Conservation (phyloP, 2,797 vertebrate genomes). For the Acrossocheilus fasciatus region DNA sequence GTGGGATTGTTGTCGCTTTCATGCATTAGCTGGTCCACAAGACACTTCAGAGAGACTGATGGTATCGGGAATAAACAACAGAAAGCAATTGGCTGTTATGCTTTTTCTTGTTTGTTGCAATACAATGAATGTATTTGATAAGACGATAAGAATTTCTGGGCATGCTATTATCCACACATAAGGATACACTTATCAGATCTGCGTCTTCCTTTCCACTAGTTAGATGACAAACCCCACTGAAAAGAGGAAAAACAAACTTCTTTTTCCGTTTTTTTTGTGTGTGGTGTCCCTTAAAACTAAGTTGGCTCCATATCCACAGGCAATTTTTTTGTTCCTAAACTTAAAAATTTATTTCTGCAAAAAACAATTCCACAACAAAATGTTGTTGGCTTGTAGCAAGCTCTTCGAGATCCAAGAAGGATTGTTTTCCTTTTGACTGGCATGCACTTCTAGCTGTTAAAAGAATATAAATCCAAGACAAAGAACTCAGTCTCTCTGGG, state of each 20-base stretch:
- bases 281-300: constrained; percentile 42
- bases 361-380: constrained; percentile 65
- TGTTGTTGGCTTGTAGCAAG: constrained; percentile 14
- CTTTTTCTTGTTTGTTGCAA: constrained; percentile 6
- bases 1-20: background rate
- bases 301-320: constrained; percentile 53
- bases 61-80: constrained; percentile 3
- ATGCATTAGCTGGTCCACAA: background rate
- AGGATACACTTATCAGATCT: constrained; percentile 31
- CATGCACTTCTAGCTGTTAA: constrained; percentile 32
- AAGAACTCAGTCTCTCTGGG: constrained; percentile 36
- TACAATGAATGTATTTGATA: constrained; percentile 3
- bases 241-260: background rate
- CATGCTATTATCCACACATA: constrained; percentile 25
- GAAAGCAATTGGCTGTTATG: background rate
- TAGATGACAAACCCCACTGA: constrained; percentile 17
- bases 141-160: constrained; percentile 21
- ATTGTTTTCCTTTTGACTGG: constrained; percentile 41
- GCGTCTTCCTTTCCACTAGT: constrained; percentile 31
- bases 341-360: constrained; percentile 56
- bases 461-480: constrained; percentile 30
- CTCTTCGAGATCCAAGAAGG: constrained; percentile 26
- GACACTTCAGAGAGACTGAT: background rate
- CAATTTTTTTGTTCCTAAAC: constrained; percentile 54
- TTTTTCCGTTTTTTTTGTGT: background rate